Percentiles rank a stretch among this genome's conserved stretches.
phyloP scores from a whole-genome alignment of 2,888 invertebrate genomes.

The Acanthoscelides obtectus region DNA sequence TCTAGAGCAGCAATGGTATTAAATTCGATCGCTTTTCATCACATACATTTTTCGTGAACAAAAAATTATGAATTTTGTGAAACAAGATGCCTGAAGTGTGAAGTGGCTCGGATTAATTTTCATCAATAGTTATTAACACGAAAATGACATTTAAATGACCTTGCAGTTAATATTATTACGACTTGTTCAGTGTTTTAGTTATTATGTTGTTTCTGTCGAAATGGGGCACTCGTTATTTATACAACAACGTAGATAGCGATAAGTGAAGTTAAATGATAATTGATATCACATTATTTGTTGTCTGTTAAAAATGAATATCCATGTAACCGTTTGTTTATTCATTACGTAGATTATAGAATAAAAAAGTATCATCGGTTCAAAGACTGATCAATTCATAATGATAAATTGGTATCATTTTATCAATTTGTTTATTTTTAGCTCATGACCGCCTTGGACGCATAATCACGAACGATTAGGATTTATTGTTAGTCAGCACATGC shows the following conservation, averaged over 20 bases:
- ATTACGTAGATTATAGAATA: background rate
- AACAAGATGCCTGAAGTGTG: too few relatives aligned
- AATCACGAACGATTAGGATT: too few relatives aligned
- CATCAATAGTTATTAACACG: too few relatives aligned
- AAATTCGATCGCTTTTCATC: too few relatives aligned
- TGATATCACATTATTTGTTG: background rate
- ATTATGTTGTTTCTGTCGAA: background rate
- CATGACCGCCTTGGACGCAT: background rate
- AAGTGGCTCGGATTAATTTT: too few relatives aligned
- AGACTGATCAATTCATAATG: background rate
- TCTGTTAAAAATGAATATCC: background rate
- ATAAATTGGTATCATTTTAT: background rate
- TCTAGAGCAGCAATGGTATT: too few relatives aligned
- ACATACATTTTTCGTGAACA: too few relatives aligned
- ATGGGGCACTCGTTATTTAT: background rate
- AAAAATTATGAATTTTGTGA: too few relatives aligned
- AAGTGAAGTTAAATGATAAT: background rate
- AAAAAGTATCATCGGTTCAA: background rate
- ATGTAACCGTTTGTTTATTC: background rate
- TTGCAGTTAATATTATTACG: background rate
- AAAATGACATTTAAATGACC: background rate
- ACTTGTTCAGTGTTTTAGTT: background rate
- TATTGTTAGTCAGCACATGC: too few relatives aligned
- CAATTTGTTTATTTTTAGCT: background rate
- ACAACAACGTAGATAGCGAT: background rate